phyloP scores from a whole-genome alignment of 2,888 invertebrate genomes.

The Ceramica pisi region DNA sequence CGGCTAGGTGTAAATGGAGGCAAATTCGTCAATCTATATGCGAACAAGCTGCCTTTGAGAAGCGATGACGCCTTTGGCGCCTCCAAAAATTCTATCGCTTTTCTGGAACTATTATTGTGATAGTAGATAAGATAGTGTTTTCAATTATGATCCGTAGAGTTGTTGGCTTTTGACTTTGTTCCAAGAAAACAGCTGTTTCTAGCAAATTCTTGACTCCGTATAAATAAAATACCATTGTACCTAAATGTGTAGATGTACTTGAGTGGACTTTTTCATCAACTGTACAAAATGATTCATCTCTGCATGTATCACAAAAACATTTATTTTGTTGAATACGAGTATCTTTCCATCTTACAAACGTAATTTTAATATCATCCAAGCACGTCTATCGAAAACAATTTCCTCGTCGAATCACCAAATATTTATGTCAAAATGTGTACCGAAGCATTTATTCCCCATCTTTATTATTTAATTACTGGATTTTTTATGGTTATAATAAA shows the following conservation, averaged over 20 bases:
- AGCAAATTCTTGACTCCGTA: no score
- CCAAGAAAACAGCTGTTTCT: background rate
- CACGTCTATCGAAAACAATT: conserved; percentile 26
- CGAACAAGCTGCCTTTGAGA: conserved; percentile 87
- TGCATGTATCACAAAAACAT: background rate
- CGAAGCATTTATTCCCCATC: conserved; percentile 55
- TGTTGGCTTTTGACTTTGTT: conserved; percentile 9
- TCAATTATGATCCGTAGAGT: conserved; percentile 36
- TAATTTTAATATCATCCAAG: conserved; percentile 27
- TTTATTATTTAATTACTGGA: conserved; percentile 80
- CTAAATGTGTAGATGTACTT: background rate
- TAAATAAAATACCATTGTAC: no score
- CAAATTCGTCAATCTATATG: conserved; percentile 91
- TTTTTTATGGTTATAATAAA: conserved; percentile 86
- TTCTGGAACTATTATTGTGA: conserved; percentile 56
- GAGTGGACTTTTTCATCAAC: no score
- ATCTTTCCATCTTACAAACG: conserved; percentile 16
- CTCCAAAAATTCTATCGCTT: conserved; percentile 78
- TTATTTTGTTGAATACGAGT: background rate
- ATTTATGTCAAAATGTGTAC: conserved; percentile 56
- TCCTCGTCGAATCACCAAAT: conserved; percentile 35
- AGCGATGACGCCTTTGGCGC: conserved; percentile 80
- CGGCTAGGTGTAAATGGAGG: conserved; percentile 88
- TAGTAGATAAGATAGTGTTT: conserved; percentile 45
- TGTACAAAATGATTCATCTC: background rate